These are phyloP conservation scores for Tribolium castaneum DNA, from an alignment of 1,140 invertebrate genomes.

Conservation along the genomic window DNA sequence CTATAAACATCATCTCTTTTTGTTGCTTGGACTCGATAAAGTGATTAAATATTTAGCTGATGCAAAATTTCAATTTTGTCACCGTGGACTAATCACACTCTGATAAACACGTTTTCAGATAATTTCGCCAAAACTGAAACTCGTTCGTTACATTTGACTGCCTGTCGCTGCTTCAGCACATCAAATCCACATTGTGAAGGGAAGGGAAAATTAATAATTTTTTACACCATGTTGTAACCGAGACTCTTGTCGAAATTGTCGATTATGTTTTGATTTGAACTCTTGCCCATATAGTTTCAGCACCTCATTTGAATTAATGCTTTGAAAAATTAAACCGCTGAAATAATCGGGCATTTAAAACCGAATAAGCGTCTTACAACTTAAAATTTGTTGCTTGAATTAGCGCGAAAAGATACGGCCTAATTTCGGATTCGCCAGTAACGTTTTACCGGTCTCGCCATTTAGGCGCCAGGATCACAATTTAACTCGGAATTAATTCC, in stretches of 20 bases:
- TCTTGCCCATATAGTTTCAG: not conserved
- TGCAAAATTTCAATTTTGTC: constrained; percentile 12
- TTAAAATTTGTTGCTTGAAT: constrained; percentile 27
- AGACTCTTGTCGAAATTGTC: too few species aligned
- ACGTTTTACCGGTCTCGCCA: constrained; percentile 29
- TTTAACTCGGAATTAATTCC: constrained; percentile 24
- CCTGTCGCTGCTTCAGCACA: not conserved
- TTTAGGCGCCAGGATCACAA: constrained; percentile 33
- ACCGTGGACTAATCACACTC: not conserved
- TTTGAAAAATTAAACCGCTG: constrained; percentile 1
- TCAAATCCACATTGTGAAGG: not conserved
- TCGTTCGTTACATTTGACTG: constrained; percentile 10
- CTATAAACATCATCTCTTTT: constrained; percentile 25
- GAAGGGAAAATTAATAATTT: too few species aligned
- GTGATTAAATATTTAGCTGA: constrained; percentile 7
- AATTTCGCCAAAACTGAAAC: not conserved
- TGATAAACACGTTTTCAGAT: constrained; percentile 15
- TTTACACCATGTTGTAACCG: too few species aligned
- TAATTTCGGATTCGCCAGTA: constrained; percentile 33
- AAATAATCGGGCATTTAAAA: not conserved
- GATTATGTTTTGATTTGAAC: too few species aligned
- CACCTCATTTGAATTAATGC: not conserved
- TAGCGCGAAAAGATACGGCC: constrained; percentile 19
- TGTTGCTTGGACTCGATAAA: not conserved
- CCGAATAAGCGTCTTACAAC: constrained; percentile 20